These are phyloP conservation scores for Sphenopsis melanotis DNA, from an alignment of 2,797 vertebrate genomes.

Conservation along the genomic window DNA sequence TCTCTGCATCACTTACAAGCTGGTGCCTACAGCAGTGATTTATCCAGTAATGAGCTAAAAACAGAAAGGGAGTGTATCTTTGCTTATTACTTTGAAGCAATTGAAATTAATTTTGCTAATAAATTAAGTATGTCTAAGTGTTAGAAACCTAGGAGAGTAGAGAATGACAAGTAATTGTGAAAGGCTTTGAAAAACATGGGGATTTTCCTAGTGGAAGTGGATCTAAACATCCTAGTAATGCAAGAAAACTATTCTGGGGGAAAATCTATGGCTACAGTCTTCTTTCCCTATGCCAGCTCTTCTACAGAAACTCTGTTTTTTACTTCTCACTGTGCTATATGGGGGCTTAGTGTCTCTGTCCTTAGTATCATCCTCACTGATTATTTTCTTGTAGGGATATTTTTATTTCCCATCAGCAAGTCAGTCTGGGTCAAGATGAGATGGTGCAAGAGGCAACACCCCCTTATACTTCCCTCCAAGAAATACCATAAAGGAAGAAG, in stretches of 20 bases:
- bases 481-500: not conserved
- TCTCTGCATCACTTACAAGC: not conserved
- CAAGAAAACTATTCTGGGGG: not conserved
- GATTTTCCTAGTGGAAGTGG: not conserved
- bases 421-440: not conserved
- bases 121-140: not conserved
- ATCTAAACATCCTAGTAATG: not conserved
- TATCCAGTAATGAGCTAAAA: not conserved
- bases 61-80: not conserved
- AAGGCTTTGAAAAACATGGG: not conserved
- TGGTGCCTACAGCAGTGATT: not conserved
- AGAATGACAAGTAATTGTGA: not conserved
- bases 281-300: not conserved
- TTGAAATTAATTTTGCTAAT: not conserved
- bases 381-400: not conserved
- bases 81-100: constrained; percentile 8
- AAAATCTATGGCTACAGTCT: not conserved
- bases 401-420: not conserved
- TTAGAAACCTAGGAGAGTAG: not conserved
- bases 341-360: not conserved
- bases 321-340: not conserved
- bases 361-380: not conserved
- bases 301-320: not conserved
- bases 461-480: not conserved
- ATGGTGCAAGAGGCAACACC: not conserved